Evolutionary conservation across 2,888 invertebrate genomes (phyloP).

Genomic region (Tachina fera): DNA sequence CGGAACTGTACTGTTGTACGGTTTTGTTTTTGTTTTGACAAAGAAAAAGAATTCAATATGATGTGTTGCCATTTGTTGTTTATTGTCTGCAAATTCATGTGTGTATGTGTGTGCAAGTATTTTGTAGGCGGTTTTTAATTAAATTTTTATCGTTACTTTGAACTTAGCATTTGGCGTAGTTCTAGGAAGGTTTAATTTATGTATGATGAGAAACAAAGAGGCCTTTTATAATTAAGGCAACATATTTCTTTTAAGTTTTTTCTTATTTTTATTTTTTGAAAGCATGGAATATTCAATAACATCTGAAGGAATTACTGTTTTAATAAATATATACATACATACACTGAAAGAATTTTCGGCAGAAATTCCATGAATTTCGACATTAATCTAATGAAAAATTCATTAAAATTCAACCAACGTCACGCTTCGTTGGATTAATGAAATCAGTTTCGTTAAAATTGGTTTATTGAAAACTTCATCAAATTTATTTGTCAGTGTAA

Average conservation of each 20-base stretch:
- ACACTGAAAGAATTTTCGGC: too few species aligned
- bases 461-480: too few species aligned
- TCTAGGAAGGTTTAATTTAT: conserved; percentile 56
- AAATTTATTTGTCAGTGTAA: too few species aligned
- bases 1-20: conserved; percentile 3
- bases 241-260: neutral
- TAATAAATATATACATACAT: neutral
- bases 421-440: too few species aligned
- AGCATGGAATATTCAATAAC: neutral
- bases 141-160: conserved; percentile 49
- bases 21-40: conserved; percentile 35
- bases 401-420: too few species aligned
- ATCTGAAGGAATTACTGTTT: conserved; percentile 17
- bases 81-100: conserved; percentile 19
- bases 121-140: conserved; percentile 62
- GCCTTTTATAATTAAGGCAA: conserved; percentile 35
- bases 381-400: too few species aligned
- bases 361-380: too few species aligned
- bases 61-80: conserved; percentile 38
- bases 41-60: neutral
- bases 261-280: neutral
- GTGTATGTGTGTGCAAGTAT: conserved; percentile 5
- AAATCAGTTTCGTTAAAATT: too few species aligned
- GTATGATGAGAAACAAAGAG: conserved; percentile 34
- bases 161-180: conserved; percentile 41